phyloP scores from a whole-genome alignment of 2,888 invertebrate species.

The Mesoligia furuncula region DNA sequence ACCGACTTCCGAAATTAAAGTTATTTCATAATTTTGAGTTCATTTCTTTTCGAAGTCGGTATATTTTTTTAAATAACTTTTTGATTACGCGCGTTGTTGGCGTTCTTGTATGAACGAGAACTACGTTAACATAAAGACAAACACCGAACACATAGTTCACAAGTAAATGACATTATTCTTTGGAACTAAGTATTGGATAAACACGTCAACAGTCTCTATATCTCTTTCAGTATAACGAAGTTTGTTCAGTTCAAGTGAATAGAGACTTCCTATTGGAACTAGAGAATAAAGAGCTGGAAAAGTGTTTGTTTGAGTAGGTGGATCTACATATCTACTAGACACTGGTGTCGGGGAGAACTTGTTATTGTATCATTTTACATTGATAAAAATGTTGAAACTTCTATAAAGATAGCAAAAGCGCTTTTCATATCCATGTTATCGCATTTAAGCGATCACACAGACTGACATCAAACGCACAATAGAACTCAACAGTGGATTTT shows the following conservation, averaged over 20 bases:
- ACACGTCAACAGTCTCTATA: constrained; percentile 14
- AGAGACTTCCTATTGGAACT: constrained; percentile 15
- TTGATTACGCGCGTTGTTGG: neutral
- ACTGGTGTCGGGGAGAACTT: neutral
- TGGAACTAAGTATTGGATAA: neutral
- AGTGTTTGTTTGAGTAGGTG: neutral
- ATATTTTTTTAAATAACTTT: too few species aligned
- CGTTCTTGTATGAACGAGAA: neutral
- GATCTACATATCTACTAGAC: constrained; percentile 1
- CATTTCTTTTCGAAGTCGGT: too few species aligned
- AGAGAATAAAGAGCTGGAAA: constrained; percentile 9
- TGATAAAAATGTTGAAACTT: neutral
- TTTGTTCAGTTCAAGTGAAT: constrained; percentile 28
- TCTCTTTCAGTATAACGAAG: constrained; percentile 3
- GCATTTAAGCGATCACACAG: too few species aligned
- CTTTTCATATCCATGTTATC: too few species aligned
- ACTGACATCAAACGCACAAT: too few species aligned
- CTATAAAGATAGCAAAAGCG: neutral
- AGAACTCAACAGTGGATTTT: neutral
- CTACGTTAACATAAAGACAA: neutral
- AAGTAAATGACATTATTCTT: neutral
- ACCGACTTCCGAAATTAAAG: too few species aligned
- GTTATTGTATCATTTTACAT: neutral
- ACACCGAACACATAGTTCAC: neutral
- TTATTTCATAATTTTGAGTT: too few species aligned